These are phyloP conservation scores for Atractosteus spatula DNA, from an alignment of 2,113 vertebrate species.

Conservation along the genomic window DNA sequence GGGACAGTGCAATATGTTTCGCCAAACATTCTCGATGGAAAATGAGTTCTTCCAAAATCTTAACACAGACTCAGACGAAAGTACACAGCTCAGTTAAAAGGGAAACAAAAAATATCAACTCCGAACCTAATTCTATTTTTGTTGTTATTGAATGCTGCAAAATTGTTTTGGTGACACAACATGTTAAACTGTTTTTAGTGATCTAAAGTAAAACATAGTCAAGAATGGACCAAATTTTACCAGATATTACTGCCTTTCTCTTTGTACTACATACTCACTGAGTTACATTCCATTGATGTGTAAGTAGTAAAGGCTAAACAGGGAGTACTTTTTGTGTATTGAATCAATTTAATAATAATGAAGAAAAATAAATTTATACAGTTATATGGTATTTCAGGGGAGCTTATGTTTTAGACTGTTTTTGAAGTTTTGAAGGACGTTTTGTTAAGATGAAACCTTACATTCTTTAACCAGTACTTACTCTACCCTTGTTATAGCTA, in stretches of 20 bases:
- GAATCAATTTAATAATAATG: slow-evolving; percentile 26
- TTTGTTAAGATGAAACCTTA: background rate
- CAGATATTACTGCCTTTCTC: slow-evolving; percentile 72
- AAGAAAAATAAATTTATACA: slow-evolving; percentile 59
- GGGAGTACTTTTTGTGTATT: slow-evolving; percentile 67
- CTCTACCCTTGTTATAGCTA: too few relatives aligned
- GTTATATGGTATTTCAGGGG: slow-evolving; percentile 47
- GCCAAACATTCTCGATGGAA: background rate
- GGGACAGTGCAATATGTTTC: background rate
- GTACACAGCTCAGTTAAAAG: background rate
- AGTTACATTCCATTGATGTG: slow-evolving; percentile 72
- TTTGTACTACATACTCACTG: slow-evolving; percentile 67
- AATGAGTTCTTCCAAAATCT: background rate
- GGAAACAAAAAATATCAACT: background rate
- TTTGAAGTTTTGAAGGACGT: background rate
- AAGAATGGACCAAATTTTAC: slow-evolving; percentile 77
- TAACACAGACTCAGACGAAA: background rate
- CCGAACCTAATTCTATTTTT: slow-evolving; percentile 5
- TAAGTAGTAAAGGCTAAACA: slow-evolving; percentile 67
- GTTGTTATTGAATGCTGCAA: slow-evolving; percentile 7
- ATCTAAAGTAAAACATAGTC: slow-evolving; percentile 53
- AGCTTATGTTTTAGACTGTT: slow-evolving; percentile 45
- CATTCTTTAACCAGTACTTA: too few relatives aligned
- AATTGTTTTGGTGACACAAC: slow-evolving; percentile 7
- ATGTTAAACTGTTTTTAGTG: slow-evolving; percentile 42